phyloP scores from a whole-genome alignment of 2,888 invertebrate species.

The Ormyrus nitidulus region DNA sequence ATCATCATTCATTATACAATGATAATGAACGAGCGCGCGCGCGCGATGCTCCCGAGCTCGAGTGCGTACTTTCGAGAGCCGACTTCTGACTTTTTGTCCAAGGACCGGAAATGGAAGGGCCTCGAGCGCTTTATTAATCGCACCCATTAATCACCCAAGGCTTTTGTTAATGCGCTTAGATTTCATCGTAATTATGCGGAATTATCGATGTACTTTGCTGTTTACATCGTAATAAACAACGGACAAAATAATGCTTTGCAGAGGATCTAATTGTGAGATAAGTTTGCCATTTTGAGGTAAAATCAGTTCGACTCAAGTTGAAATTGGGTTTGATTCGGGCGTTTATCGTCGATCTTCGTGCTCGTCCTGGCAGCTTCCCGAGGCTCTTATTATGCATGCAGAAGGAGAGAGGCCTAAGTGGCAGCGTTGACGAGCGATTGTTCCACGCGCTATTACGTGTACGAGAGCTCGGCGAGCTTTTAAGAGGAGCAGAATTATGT shows the following conservation, averaged over 20 bases:
- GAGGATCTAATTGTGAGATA: too few relatives aligned
- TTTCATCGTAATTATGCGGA: too few relatives aligned
- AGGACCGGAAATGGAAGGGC: slow-evolving; percentile 4
- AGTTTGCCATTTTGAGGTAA: too few relatives aligned
- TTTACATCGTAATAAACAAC: too few relatives aligned
- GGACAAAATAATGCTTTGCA: too few relatives aligned
- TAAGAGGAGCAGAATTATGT: slow-evolving; percentile 17
- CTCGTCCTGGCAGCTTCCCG: too few relatives aligned
- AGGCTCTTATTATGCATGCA: too few relatives aligned
- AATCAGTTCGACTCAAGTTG: too few relatives aligned
- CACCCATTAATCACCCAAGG: neutral
- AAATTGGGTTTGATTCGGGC: too few relatives aligned
- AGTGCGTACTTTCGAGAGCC: neutral
- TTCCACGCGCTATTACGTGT: neutral
- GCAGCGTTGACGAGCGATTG: slow-evolving; percentile 35
- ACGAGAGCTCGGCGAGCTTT: neutral
- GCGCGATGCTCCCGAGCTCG: slow-evolving; percentile 24
- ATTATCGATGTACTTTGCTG: too few relatives aligned
- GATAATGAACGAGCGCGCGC: slow-evolving; percentile 24
- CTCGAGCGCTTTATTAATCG: neutral
- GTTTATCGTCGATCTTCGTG: too few relatives aligned
- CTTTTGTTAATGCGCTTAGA: too few relatives aligned
- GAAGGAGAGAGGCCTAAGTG: neutral
- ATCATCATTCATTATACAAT: slow-evolving; percentile 27
- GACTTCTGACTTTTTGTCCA: neutral